A percentile compares a stretch with the other conserved stretches of the same genome.
These are phyloP conservation scores for Dasysyrphus tricinctus DNA, from an alignment of 2,888 invertebrate genomes.

Conservation along the genomic window DNA sequence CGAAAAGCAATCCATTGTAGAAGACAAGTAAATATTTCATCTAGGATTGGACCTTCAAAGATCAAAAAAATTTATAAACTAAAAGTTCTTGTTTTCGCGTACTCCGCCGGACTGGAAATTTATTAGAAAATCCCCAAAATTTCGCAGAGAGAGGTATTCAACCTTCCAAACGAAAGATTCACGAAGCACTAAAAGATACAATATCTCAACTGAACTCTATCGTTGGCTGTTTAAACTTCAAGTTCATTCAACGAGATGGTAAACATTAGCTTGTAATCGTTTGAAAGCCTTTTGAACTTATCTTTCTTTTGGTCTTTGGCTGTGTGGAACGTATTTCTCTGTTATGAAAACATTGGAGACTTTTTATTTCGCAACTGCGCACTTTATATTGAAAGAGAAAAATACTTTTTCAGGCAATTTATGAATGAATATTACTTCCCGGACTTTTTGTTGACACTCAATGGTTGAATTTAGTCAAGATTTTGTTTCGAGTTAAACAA, in stretches of 20 bases:
- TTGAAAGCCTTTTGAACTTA: constrained; percentile 27
- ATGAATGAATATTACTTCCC: constrained; percentile 61
- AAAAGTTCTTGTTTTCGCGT: not conserved
- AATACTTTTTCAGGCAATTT: constrained; percentile 19
- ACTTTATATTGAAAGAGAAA: not conserved
- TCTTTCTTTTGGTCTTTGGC: not conserved
- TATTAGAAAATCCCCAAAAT: not conserved
- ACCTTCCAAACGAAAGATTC: constrained; percentile 52
- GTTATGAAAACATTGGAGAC: constrained; percentile 71
- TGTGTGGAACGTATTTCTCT: constrained; percentile 62
- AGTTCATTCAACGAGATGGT: constrained; percentile 66
- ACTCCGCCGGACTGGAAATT: not conserved
- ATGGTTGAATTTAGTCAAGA: not conserved
- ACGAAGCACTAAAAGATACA: constrained; percentile 61
- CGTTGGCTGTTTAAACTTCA: constrained; percentile 30
- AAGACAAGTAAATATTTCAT: not conserved
- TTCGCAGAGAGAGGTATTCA: constrained; percentile 21
- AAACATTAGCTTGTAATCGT: constrained; percentile 15
- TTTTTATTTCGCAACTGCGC: constrained; percentile 50
- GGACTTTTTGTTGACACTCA: constrained; percentile 23
- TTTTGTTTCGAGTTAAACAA: not conserved
- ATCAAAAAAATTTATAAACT: not conserved
- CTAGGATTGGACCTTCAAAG: not conserved
- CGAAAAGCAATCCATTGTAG: not conserved
- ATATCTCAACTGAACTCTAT: constrained; percentile 25